These are phyloP conservation scores for Pelagia noctiluca DNA, from an alignment of 30 jellyfish, hydroid and myxozoan species.

Conservation along the genomic window DNA sequence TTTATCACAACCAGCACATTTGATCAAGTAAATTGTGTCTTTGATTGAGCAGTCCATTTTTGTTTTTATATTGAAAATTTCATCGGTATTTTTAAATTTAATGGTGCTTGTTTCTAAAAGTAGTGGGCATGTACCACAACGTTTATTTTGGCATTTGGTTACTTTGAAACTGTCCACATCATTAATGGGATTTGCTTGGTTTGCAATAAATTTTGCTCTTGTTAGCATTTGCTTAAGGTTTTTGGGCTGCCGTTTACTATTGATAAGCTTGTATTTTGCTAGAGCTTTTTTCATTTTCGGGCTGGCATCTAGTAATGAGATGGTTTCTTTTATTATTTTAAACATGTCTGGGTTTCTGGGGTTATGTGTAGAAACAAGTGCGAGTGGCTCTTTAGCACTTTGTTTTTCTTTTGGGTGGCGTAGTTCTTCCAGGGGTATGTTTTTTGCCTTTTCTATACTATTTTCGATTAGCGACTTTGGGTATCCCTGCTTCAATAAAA, in stretches of 20 bases:
- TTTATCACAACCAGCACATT: too few species aligned
- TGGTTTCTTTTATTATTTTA: neutral
- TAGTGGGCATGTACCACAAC: too few species aligned
- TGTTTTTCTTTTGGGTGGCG: neutral
- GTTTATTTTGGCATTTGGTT: too few species aligned
- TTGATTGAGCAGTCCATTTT: too few species aligned
- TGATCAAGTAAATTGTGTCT: too few species aligned
- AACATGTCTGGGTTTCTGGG: neutral
- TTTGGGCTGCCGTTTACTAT: neutral
- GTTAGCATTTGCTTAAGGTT: neutral
- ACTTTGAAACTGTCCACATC: too few species aligned
- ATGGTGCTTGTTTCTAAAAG: too few species aligned
- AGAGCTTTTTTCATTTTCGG: slow-evolving; percentile 16
- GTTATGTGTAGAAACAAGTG: slow-evolving; percentile 1
- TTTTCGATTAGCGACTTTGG: neutral
- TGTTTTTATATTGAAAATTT: too few species aligned
- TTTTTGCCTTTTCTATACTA: neutral
- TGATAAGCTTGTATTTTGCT: neutral
- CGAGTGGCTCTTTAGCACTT: neutral
- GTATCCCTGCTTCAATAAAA: neutral
- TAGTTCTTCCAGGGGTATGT: neutral
- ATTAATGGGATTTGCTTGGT: too few species aligned
- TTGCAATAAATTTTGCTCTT: too few species aligned
- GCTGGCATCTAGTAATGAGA: slow-evolving; percentile 7
- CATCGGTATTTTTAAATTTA: too few species aligned